These are phyloP conservation scores for Drosophila quinaria DNA, from an alignment of 2,888 invertebrate genomes.

Conservation along the genomic window DNA sequence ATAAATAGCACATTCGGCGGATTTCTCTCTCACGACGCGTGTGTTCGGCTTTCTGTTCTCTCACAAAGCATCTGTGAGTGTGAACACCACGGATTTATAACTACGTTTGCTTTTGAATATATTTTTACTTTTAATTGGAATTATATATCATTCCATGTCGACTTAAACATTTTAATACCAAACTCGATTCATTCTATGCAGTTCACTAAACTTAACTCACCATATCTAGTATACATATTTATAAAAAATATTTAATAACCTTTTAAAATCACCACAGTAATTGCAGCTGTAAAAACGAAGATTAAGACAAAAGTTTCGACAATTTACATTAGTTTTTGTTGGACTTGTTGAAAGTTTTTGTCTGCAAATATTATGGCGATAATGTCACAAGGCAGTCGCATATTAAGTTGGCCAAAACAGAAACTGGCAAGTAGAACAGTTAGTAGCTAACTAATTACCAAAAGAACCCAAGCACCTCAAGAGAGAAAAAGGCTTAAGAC, in stretches of 20 bases:
- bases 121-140: too few species aligned
- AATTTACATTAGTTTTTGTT: slow-evolving; percentile 41
- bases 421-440: slow-evolving; percentile 40
- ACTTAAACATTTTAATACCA: too few species aligned
- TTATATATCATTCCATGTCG: too few species aligned
- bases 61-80: too few species aligned
- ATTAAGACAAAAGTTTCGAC: slow-evolving; percentile 26
- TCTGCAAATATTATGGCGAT: slow-evolving; percentile 35
- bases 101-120: too few species aligned
- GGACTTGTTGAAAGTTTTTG: slow-evolving; percentile 8
- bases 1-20: too few species aligned
- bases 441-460: slow-evolving; percentile 67
- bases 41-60: too few species aligned
- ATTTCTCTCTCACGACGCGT: too few species aligned
- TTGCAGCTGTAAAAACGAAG: slow-evolving; percentile 7
- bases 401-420: slow-evolving; percentile 55
- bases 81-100: too few species aligned
- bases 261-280: neutral
- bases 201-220: neutral
- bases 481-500: slow-evolving; percentile 16
- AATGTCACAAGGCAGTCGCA: slow-evolving; percentile 64
- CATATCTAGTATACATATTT: neutral
- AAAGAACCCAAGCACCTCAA: slow-evolving; percentile 34
- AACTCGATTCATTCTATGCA: too few species aligned
- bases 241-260: neutral